Evolutionary conservation across 2,888 invertebrate species (phyloP), one percentile per base, ranked within the genome.

Genomic region (Luperina nickerlii): DNA sequence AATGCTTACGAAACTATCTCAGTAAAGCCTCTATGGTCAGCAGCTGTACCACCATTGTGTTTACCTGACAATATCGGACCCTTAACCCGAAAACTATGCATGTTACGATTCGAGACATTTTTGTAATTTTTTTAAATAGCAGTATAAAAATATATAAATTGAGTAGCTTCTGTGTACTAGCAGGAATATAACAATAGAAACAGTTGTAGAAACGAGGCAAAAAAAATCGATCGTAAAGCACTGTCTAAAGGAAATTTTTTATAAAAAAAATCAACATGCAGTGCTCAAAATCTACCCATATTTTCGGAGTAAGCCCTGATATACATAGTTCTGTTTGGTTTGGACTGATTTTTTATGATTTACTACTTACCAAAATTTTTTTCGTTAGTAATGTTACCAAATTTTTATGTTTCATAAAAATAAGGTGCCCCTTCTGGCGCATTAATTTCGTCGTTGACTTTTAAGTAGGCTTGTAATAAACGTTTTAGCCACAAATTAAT

Each of bases 1-100:
- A 93, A 93, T 54, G 76, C 78, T 95, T 94, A 91, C 91, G 92
- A 93, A 93, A 94, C 91, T 90, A 90, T 91, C 91, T 91, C 91
- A 90, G 88, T 91, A 93, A 88, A 90, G 89, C 87, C 65, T 89
- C 87, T 92, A 90, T 92, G 94, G 94, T 92, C 93, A 92, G 90
- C 88, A 90, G 88, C 91, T 91, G 90, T 91, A 92, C 88, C 57
- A 82, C 88, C 89, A 93, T 94, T 94, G 93, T 94, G 88, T 90
- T 75, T 60, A 76, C 83, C 85, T 65, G 76, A 87, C 87, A 87
- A 90, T 84, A 88, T 88, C 86, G 78, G 82, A 8, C 76, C 67
- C 78, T 67, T 74, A 45, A 54, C 48, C 60, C 15, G 9, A 81
- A 68, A 82, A 69, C 42, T 62, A 32, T 70, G 24, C 51, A 54